phyloP scores from a whole-genome alignment of 1,140 invertebrate genomes.

The Anastrepha obliqua region DNA sequence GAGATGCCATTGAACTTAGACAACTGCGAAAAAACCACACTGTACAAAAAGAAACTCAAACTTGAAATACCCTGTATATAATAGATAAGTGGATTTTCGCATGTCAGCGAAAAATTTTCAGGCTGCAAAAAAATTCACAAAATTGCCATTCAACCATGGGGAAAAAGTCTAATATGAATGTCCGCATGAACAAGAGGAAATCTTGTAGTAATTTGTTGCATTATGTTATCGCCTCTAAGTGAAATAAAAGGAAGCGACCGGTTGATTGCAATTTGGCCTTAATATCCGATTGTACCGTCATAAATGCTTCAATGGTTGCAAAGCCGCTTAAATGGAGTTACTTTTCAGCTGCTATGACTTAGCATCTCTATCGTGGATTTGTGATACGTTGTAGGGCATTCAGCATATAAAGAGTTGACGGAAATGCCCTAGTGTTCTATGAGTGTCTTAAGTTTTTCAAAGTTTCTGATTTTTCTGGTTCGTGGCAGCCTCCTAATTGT shows the following conservation, averaged over 20 bases:
- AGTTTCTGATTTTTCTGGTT: too few species aligned
- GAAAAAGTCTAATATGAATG: background rate
- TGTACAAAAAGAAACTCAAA: too few species aligned
- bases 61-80: background rate
- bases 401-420: too few species aligned
- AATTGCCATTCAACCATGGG: background rate
- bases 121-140: background rate
- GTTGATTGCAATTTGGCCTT: background rate
- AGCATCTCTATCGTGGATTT: background rate
- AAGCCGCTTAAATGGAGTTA: background rate
- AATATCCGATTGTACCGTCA: constrained; percentile 19
- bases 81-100: constrained; percentile 11
- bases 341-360: background rate
- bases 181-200: too few species aligned
- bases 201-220: background rate
- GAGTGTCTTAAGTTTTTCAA: too few species aligned
- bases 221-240: background rate
- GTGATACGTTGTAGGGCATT: too few species aligned
- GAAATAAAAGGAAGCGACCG: background rate
- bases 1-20: too few species aligned
- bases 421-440: too few species aligned
- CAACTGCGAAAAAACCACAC: too few species aligned
- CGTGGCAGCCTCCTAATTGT: too few species aligned
- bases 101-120: constrained; percentile 35
- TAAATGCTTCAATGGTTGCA: background rate